Conservation (phyloP, 2,113 vertebrate genomes). For the Phalacrocorax aristotelis region DNA sequence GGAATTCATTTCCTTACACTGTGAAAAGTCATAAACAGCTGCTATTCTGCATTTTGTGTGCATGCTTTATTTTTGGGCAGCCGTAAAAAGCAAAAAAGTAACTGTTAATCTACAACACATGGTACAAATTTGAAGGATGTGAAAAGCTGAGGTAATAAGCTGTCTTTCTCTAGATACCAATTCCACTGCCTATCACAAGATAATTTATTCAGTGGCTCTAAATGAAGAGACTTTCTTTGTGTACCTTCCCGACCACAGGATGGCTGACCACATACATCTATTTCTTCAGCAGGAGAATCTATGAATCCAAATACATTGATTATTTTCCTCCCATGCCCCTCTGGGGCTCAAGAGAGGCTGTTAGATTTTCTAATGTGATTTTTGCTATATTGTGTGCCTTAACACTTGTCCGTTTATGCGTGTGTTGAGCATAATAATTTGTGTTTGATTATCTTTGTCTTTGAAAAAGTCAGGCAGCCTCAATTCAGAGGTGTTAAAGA, state of each 20-base stretch:
- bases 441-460: not conserved
- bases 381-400: not conserved
- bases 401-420: not conserved
- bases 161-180: not conserved
- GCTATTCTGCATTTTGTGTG: constrained; percentile 48
- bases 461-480: not conserved
- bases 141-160: constrained; percentile 26
- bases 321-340: not conserved
- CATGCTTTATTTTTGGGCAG: constrained; percentile 34
- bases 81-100: not conserved
- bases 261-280: not conserved
- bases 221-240: not conserved
- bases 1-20: constrained; percentile 60
- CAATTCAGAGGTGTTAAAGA: not conserved
- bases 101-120: constrained; percentile 31
- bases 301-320: not conserved
- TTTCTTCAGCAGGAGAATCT: not conserved
- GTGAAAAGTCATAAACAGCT: constrained; percentile 56
- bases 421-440: not conserved
- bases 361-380: not conserved
- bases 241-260: not conserved
- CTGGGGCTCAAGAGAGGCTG: not conserved
- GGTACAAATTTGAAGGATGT: not conserved
- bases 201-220: not conserved
- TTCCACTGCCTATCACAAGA: not conserved